Evolutionary conservation across 2,888 invertebrate genomes (phyloP), one percentile per base, ranked within the genome.

Genomic region (Ypsolopha sequella): DNA sequence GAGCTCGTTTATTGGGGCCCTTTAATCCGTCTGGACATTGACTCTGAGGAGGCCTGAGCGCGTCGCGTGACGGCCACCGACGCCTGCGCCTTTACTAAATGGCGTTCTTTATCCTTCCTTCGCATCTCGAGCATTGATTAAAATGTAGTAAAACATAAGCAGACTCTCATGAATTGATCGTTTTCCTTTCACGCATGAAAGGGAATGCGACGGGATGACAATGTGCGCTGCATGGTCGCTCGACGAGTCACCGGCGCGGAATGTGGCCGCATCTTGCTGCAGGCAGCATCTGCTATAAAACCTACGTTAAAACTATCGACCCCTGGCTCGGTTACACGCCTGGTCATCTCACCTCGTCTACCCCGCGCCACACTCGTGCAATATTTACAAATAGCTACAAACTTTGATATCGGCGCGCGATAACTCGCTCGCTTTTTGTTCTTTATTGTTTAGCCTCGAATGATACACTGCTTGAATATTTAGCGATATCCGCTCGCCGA

Each of bases 381-480:
- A 24, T 47, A 36, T 11, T 36, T 47, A 11, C 36, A 7, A 47
- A 47, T 43, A 43, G 24, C 43, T 6, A 10, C 35, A 35, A 9
- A 39, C 39, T 11, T 39, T 9, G 39, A 33, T 43, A 8, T 11
- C 33, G 46, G n/a, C 6, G n/a, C 60, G 64, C 72, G 74, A 76
- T 76, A 79, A 76, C 73, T 60, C 70, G 63, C 66, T 58, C 63
- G 53, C 61, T 75, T 43, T 43, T 81, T 79, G 81, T 80, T 79
- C 70, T 73, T 61, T 73, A 74, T 78, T 80, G 81, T 81, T 84
- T 80, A 77, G 72, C 80, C 76, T 77, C 78, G 76, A 78, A 76
- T 85, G 86, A 85, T 82, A 85, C 85, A 85, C 84, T 74, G 76
- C 72, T 79, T 77, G 85, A 86, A 85, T 85, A 86, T 85, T 85